Conservation (phyloP, 2,888 invertebrate genomes). For the Penaeus monodon region DNA sequence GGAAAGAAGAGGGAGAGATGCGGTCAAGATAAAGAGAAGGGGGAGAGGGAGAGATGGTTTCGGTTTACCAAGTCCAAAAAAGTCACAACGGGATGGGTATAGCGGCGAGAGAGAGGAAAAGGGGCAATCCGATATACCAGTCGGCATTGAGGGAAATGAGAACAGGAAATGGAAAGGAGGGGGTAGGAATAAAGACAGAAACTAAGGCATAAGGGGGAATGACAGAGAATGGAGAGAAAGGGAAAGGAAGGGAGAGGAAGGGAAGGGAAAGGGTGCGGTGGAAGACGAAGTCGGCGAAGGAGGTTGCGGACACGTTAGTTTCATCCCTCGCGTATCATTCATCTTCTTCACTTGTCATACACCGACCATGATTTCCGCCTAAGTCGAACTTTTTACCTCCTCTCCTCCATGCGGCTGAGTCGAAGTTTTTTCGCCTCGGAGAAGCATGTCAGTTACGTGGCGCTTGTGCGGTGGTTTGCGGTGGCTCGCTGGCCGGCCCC, state of each 20-base stretch:
- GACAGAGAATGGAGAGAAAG: neutral
- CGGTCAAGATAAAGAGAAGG: constrained; percentile 10
- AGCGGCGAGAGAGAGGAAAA: neutral
- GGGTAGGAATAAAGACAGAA: neutral
- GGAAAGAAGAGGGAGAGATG: neutral
- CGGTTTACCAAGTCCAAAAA: neutral
- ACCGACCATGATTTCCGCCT: constrained; percentile 49
- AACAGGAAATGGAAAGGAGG: neutral
- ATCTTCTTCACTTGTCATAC: constrained; percentile 56
- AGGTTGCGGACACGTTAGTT: constrained; percentile 23
- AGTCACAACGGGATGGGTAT: neutral
- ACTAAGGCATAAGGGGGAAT: neutral
- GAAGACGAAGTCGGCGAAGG: constrained; percentile 8
- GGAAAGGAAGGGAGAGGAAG: neutral
- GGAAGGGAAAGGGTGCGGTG: neutral
- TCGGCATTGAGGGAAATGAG: neutral
- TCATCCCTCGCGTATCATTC: constrained; percentile 32
- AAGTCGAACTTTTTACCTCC: constrained; percentile 33
- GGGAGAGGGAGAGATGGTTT: neutral
- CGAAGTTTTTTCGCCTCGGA: neutral
- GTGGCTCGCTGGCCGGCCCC: constrained; percentile 9
- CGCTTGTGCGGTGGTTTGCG: constrained; percentile 4
- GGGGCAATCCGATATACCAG: neutral
- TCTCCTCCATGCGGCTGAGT: constrained; percentile 20
- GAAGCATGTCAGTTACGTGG: constrained; percentile 11